Base-by-base conservation (phyloP, 2,113 vertebrate genomes). In the Coturnix japonica region DNA sequence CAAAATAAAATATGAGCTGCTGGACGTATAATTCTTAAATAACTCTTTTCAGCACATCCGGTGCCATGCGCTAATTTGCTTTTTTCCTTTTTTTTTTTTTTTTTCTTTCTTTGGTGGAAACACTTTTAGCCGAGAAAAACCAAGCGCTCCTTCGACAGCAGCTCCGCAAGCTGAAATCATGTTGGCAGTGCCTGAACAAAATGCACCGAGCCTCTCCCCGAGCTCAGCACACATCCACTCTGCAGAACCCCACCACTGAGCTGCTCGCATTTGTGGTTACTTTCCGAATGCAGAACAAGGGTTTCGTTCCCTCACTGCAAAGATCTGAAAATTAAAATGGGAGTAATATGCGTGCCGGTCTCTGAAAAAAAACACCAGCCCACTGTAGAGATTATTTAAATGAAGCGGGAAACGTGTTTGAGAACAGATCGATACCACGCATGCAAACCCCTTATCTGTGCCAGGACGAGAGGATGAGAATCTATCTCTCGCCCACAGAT, bases 391-490 rank as follows among this genome's bases (percentile, higher is more conserved):
- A 94, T 89, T 93, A 96, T 96, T 97, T 90, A 96, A 97, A 97
- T 94, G 81, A 97, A 89, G 41, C 11, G 30, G 90, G 95, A 97
- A 95, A 44, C 47, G 78, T 60, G 92, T 92, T 88, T 63, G 83
- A 91, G 75, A 94, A 87, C 81, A 94, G 94, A 95, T 93, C 64
- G 77, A 95, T 95, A 85, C 49, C 73, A 49, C 17, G 54, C 90
- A 56, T 49, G 67, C 89, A 92, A 96, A 95, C 57, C 51, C 57
- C 67, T 97, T 96, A 96, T 96, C 90, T 95, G 90, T 96, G 91
- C 56, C 86, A 85, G 79, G 79, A 93, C 49, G 92, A 91, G 93
- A 87, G 17, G 61, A 96, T 63, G 86, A 86, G 91, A 97, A 97
- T 96, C 91, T 96, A 93, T 92, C 95, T 87, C 85, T 77, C 92